Evolutionary conservation across 30 jellyfish, hydroid and myxozoan species (phyloP).

Genomic region (Aurelia coerulea): DNA sequence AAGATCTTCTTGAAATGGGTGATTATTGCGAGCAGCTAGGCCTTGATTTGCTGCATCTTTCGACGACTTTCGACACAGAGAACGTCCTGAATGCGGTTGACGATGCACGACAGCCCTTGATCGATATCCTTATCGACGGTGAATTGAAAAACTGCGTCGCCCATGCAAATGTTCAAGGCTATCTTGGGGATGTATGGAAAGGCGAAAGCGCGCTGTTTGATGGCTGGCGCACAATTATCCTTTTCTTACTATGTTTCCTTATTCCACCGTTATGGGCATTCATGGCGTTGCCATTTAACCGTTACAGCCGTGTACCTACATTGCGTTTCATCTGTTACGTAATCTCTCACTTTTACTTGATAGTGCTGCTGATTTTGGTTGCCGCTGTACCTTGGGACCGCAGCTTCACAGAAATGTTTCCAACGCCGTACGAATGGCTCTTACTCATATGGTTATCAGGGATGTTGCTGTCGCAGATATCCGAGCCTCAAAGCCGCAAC

Average conservation of each 20-base stretch:
- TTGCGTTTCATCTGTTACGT: slow-evolving; percentile 88
- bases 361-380: slow-evolving; percentile 67
- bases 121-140: slow-evolving; percentile 87
- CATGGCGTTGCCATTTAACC: slow-evolving; percentile 88
- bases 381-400: slow-evolving; percentile 98
- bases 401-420: slow-evolving; percentile 74
- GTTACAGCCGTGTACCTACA: slow-evolving; percentile 94
- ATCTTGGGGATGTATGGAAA: slow-evolving; percentile 93
- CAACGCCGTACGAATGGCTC: slow-evolving; percentile 92
- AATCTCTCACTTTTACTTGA: slow-evolving; percentile 86
- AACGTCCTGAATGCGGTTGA: slow-evolving; percentile 89
- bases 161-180: slow-evolving; percentile 90
- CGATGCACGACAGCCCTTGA: slow-evolving; percentile 85
- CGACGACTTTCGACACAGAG: slow-evolving; percentile 84
- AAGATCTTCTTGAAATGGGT: slow-evolving; percentile 84
- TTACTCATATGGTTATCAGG: slow-evolving; percentile 91
- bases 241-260: slow-evolving; percentile 67
- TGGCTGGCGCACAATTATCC: slow-evolving; percentile 59
- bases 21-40: slow-evolving; percentile 89
- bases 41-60: slow-evolving; percentile 81
- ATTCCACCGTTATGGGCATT: slow-evolving; percentile 98
- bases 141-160: slow-evolving; percentile 96
- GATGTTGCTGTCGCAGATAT: slow-evolving; percentile 77
- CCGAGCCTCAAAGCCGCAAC: slow-evolving; percentile 90
- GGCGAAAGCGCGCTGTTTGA: slow-evolving; percentile 79